A percentile compares a stretch with the other conserved stretches of the same genome.
Conservation (phyloP, 2,113 vertebrate species). For the Aramus guarauna region DNA sequence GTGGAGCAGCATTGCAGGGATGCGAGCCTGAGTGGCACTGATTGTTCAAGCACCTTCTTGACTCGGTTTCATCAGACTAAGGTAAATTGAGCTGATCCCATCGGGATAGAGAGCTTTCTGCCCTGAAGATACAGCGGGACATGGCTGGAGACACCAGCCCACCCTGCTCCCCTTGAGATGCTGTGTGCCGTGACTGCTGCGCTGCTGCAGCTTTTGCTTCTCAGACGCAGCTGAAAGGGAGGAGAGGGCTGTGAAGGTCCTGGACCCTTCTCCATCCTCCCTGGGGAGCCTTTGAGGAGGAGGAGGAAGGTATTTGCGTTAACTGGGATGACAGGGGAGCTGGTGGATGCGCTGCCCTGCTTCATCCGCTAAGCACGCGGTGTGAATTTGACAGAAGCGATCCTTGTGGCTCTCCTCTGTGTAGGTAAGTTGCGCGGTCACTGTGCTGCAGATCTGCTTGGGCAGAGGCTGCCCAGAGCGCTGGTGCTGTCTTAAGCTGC, state of each 20-base stretch:
- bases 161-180: neutral
- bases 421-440: rapidly evolving
- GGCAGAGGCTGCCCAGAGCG: neutral
- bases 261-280: neutral
- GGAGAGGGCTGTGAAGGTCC: neutral
- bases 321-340: neutral
- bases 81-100: neutral
- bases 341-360: neutral
- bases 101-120: neutral
- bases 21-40: neutral
- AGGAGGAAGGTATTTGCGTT: neutral
- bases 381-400: neutral
- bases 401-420: neutral
- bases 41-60: neutral
- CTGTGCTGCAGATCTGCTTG: rapidly evolving
- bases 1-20: neutral
- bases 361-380: rapidly evolving
- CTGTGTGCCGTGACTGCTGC: neutral
- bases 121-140: neutral
- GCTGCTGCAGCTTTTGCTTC: neutral
- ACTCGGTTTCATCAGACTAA: neutral
- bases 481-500: neutral
- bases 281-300: neutral
- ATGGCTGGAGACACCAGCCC: neutral
- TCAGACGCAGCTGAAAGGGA: neutral